A percentile compares a stretch with the other conserved stretches of the same genome.
Evolutionary conservation across 2,113 vertebrate genomes (phyloP).

Genomic region (Pteruthius melanotis): DNA sequence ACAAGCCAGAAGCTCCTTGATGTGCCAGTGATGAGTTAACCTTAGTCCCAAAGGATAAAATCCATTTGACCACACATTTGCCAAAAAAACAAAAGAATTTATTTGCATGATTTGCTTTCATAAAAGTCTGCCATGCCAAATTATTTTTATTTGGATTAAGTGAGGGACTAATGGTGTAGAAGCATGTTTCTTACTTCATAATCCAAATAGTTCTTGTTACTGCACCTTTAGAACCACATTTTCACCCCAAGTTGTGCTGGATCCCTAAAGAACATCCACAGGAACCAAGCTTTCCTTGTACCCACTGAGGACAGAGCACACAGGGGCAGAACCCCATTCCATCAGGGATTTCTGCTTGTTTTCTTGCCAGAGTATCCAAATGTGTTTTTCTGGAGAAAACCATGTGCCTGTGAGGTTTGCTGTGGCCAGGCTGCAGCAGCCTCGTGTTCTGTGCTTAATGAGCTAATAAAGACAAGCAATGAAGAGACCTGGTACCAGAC

Average conservation of each 20-base stretch:
- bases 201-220: neutral
- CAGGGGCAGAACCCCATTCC: neutral
- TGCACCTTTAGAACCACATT: no score
- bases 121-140: neutral
- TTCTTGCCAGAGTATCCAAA: neutral
- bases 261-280: no score
- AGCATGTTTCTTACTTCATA: neutral
- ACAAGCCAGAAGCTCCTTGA: neutral
- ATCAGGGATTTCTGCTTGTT: neutral
- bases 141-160: neutral
- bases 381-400: neutral
- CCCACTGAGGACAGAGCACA: neutral
- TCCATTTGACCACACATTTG: neutral
- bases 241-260: no score
- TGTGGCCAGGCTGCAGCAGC: slow-evolving; percentile 1
- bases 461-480: slow-evolving; percentile 19
- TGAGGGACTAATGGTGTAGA: neutral
- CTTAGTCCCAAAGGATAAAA: neutral
- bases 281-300: no score
- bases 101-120: neutral
- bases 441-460: neutral
- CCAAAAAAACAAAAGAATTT: neutral
- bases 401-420: neutral
- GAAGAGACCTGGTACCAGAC: slow-evolving; percentile 11
- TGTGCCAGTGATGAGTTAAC: neutral